Evolutionary conservation across 2,888 invertebrate species (phyloP).

Genomic region (Campopleginae sp.): DNA sequence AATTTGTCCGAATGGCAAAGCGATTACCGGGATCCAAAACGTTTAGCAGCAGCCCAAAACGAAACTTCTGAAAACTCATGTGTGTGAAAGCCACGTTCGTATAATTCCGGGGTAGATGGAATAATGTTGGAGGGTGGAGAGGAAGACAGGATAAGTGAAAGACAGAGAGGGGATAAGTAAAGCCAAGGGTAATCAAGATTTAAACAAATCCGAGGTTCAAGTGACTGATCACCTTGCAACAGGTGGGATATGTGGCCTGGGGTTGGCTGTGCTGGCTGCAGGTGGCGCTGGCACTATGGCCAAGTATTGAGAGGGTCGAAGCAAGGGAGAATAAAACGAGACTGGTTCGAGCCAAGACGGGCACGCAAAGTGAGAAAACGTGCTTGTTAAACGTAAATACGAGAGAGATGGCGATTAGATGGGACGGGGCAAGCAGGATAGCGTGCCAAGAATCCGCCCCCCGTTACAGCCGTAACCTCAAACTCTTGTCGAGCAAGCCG

Average conservation of each 20-base stretch:
- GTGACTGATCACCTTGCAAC: conserved; percentile 82
- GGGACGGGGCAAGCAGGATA: conserved; percentile 70
- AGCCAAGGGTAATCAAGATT: conserved; percentile 79
- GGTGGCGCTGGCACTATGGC: conserved; percentile 49
- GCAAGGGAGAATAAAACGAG: conserved; percentile 61
- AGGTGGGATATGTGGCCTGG: conserved; percentile 81
- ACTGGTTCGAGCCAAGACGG: conserved; percentile 63
- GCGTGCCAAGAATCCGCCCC: conserved; percentile 81
- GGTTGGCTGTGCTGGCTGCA: conserved; percentile 67
- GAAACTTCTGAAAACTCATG: neutral
- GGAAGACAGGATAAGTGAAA: neutral
- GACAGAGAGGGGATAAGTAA: conserved; percentile 37
- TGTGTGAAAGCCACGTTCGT: conserved; percentile 15
- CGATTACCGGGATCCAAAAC: too few relatives aligned
- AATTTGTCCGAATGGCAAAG: too few relatives aligned
- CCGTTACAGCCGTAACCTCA: conserved; percentile 80
- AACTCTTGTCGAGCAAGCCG: conserved; percentile 82
- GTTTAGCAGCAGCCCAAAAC: too few relatives aligned
- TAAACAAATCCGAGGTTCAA: conserved; percentile 80
- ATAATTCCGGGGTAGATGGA: conserved; percentile 22
- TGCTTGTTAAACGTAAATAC: conserved; percentile 50
- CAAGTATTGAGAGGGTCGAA: conserved; percentile 66
- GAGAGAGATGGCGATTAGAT: conserved; percentile 5
- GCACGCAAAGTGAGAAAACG: conserved; percentile 57
- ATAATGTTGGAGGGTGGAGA: neutral